Percentiles rank a stretch among this genome's conserved stretches.
phyloP scores from a whole-genome alignment of 2,888 invertebrate species.

The Campaea margaritaria region DNA sequence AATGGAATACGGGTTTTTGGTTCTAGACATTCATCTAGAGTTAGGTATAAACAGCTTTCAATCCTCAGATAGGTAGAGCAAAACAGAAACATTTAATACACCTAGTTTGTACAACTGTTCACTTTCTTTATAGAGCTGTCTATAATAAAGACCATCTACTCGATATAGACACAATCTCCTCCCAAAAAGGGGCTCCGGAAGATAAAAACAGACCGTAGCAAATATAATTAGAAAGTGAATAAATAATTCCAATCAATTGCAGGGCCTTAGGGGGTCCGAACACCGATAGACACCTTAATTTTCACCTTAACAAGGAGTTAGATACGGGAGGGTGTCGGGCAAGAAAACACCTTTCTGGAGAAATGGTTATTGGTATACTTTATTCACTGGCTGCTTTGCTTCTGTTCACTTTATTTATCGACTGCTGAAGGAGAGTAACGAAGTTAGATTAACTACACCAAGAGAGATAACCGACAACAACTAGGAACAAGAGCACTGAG shows the following conservation, averaged over 20 bases:
- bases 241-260: constrained; percentile 63
- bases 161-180: not conserved
- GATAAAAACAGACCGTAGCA: constrained; percentile 24
- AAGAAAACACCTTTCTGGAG: constrained; percentile 28
- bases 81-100: not conserved
- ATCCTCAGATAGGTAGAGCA: not conserved
- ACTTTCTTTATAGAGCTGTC: no score
- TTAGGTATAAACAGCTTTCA: no score
- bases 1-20: no score
- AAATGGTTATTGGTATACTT: constrained; percentile 19
- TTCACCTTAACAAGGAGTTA: constrained; percentile 51
- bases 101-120: no score
- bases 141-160: not conserved
- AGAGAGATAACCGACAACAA: no score
- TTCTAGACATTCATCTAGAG: no score
- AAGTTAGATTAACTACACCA: no score
- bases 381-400: no score
- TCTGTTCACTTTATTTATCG: constrained; percentile 22
- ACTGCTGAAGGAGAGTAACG: no score
- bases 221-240: constrained; percentile 45
- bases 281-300: constrained; percentile 57
- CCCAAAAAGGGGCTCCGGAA: constrained; percentile 5
- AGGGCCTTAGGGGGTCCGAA: constrained; percentile 32
- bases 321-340: constrained; percentile 30
- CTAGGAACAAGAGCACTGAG: no score